Percentiles rank a stretch among this genome's conserved stretches.
phyloP scores from a whole-genome alignment of 2,888 invertebrate species.

The Trachelus iudaicus region DNA sequence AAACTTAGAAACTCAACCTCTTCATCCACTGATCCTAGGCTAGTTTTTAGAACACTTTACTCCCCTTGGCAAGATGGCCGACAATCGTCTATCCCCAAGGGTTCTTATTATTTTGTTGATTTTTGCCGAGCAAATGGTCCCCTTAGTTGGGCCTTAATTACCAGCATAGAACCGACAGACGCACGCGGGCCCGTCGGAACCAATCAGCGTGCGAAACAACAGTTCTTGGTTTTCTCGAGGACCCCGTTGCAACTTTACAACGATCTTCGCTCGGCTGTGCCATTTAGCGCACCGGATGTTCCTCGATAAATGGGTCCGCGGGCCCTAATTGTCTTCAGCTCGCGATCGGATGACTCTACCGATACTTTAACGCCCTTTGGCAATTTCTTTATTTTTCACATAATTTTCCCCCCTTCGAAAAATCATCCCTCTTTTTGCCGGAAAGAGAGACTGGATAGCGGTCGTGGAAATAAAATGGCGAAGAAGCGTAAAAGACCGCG shows the following conservation, averaged over 20 bases:
- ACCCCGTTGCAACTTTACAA: conserved; percentile 9
- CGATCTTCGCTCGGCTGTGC: background rate
- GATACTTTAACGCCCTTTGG: background rate
- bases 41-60: background rate
- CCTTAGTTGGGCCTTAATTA: conserved; percentile 14
- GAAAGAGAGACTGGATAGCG: background rate
- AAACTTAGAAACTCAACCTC: background rate
- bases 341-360: background rate
- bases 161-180: conserved; percentile 8
- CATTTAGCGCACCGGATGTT: conserved; percentile 41
- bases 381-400: background rate
- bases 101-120: background rate
- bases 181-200: background rate
- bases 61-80: background rate
- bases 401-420: background rate
- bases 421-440: background rate
- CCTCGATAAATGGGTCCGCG: conserved; percentile 35
- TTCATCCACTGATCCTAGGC: background rate
- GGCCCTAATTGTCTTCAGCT: conserved; percentile 32
- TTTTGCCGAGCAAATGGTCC: background rate
- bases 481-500: background rate
- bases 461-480: background rate
- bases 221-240: conserved; percentile 7
- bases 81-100: background rate
- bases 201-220: conserved; percentile 7